Evolutionary conservation across 92 coral and sea anemone genomes (phyloP).

Genomic region (Phymanthus crucifer): DNA sequence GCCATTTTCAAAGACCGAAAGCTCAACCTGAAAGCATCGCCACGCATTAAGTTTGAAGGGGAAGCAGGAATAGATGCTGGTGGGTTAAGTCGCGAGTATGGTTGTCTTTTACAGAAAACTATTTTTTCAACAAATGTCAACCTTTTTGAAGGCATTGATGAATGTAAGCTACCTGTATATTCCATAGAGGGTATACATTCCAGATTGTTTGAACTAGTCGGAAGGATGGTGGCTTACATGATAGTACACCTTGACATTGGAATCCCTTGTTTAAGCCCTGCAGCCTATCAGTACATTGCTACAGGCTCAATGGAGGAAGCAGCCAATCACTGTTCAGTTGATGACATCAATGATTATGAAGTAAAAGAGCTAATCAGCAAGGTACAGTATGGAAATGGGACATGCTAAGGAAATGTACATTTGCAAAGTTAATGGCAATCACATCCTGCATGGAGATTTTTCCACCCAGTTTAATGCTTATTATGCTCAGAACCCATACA

Average conservation of each 20-base stretch:
- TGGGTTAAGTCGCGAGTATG: slow-evolving; percentile 54
- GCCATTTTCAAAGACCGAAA: not conserved
- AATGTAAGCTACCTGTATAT: slow-evolving; percentile 48
- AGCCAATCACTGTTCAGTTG: slow-evolving; percentile 30
- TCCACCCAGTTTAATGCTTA: no score
- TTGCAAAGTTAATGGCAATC: no score
- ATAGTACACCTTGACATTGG: slow-evolving; percentile 44
- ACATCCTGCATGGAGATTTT: no score
- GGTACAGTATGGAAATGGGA: slow-evolving; percentile 36
- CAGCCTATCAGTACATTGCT: slow-evolving; percentile 49
- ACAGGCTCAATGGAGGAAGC: slow-evolving; percentile 28
- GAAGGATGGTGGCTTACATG: slow-evolving; percentile 46
- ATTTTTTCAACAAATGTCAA: slow-evolving; percentile 49
- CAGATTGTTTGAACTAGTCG: slow-evolving; percentile 37
- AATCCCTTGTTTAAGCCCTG: slow-evolving; percentile 51
- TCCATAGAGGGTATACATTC: slow-evolving; percentile 43
- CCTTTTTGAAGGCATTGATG: slow-evolving; percentile 56
- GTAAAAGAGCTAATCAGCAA: slow-evolving; percentile 36
- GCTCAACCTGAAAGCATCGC: slow-evolving; percentile 32
- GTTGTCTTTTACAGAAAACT: slow-evolving; percentile 36
- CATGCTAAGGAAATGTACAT: no score
- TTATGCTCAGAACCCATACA: no score
- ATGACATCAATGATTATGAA: slow-evolving; percentile 50
- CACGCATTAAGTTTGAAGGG: slow-evolving; percentile 40
- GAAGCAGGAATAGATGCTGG: slow-evolving; percentile 65